These are phyloP conservation scores for Aselliscus stoliczkanus DNA, from an alignment of 2,797 vertebrate species.

Conservation along the genomic window DNA sequence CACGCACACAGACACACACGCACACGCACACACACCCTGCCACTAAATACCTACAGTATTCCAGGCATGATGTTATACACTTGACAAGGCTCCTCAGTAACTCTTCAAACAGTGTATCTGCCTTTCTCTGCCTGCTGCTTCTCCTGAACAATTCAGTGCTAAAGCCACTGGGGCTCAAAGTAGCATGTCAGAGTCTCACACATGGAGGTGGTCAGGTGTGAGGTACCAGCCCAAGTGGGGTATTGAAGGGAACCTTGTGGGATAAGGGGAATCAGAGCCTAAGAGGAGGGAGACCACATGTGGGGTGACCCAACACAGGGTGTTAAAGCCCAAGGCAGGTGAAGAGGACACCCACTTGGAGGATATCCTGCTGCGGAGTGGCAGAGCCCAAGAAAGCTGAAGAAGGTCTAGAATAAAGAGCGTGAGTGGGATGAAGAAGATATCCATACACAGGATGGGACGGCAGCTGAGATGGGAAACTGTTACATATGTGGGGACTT, in stretches of 20 bases:
- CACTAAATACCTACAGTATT: neutral
- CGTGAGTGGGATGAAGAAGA: neutral
- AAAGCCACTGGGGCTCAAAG: neutral
- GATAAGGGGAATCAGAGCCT: neutral
- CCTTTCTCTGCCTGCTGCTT: neutral
- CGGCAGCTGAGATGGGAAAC: neutral
- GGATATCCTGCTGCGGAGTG: neutral
- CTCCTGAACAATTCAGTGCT: neutral
- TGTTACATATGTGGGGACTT: neutral
- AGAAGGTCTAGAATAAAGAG: neutral
- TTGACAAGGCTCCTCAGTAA: neutral
- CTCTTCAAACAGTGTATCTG: neutral
- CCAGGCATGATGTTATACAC: neutral
- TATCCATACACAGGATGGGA: neutral
- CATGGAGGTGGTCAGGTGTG: neutral
- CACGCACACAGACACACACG: neutral
- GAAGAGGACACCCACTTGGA: neutral
- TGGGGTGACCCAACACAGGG: neutral
- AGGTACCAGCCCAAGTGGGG: neutral
- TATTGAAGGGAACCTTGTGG: rapidly evolving
- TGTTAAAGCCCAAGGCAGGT: neutral
- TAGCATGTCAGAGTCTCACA: neutral
- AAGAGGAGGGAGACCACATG: neutral
- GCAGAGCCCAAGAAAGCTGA: neutral
- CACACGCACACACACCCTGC: neutral